phyloP scores from a whole-genome alignment of 2,113 vertebrate genomes.

The Laticauda colubrina region DNA sequence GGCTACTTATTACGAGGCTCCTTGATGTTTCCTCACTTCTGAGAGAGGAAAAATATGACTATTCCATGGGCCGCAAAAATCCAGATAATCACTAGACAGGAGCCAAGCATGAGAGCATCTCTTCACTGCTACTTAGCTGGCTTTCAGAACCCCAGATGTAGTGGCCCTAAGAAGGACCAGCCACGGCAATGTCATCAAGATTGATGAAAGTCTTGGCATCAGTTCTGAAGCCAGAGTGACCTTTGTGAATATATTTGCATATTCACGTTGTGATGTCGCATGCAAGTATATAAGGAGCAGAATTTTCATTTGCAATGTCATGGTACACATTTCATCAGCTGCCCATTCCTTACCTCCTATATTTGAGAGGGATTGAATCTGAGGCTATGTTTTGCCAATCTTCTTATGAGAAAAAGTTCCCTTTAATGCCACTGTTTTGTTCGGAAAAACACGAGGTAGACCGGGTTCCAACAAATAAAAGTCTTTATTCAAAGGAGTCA shows the following conservation, averaged over 20 bases:
- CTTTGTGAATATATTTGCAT: background rate
- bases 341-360: background rate
- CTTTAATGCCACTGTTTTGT: background rate
- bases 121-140: background rate
- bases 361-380: background rate
- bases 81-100: background rate
- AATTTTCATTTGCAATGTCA: background rate
- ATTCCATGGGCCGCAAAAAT: background rate
- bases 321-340: background rate
- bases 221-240: background rate
- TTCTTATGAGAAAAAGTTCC: background rate
- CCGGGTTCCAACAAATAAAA: too few relatives aligned
- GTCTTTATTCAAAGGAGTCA: too few relatives aligned
- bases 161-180: background rate
- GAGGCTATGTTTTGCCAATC: background rate
- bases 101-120: background rate
- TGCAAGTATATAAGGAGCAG: background rate
- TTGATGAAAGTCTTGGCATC: background rate
- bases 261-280: background rate
- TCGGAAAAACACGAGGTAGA: too few relatives aligned
- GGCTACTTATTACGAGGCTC: background rate
- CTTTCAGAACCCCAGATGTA: background rate
- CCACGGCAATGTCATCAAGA: background rate
- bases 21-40: background rate
- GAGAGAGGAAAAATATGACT: background rate